Base-by-base conservation (phyloP, 2,888 invertebrate genomes). In the Cataglyphis altisquamis region DNA sequence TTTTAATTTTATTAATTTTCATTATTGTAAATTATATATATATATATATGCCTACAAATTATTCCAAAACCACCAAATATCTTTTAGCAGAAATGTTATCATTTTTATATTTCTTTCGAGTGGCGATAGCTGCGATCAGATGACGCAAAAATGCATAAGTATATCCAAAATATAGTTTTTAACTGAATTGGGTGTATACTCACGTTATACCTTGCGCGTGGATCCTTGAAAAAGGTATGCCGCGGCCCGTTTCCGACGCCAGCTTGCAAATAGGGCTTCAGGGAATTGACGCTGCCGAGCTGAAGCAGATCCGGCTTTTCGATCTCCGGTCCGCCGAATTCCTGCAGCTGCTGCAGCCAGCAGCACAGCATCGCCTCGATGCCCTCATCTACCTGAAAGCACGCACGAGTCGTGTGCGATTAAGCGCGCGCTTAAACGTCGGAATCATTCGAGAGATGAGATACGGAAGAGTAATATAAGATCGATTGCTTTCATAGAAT, bases 351-450 rank as follows among this genome's bases (percentile, higher is more conserved):
- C 93, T 98, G 97, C 86, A 98, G 95, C 97, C 97, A 98, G 93
- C 98, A 98, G 92, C 97, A 97, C 25, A 98, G 96, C 97, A 98
- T 97, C 81, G 97, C 97, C 94, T 98, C 98, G 94, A 98, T 97
- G 83, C 98, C 98, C 93, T 97, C 97, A 91, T 97, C 97, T 86
- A 97, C 97, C 97, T 97, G 90, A 72, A 48, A 41, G 45, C 74
- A 72, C 52, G 39, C 55, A 52, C 64, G 32, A 64, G 25, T 15
- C 36, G 18, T 18, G 41, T 55, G 77, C 41, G 70, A 62, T 72
- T 74, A 84, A 62, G 48, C 57, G 66, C 55, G 9, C 3, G 36
- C 52, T 29, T 52, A 36, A 18, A 21, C 18, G 21, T 12, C 25
- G 1, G 6, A 57, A 39, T 32, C 32, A 32, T 32, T 21, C 18